A percentile compares a stretch with the other conserved stretches of the same genome.
Conservation (phyloP, 2,113 vertebrate genomes). For the Acanthisitta chloris region DNA sequence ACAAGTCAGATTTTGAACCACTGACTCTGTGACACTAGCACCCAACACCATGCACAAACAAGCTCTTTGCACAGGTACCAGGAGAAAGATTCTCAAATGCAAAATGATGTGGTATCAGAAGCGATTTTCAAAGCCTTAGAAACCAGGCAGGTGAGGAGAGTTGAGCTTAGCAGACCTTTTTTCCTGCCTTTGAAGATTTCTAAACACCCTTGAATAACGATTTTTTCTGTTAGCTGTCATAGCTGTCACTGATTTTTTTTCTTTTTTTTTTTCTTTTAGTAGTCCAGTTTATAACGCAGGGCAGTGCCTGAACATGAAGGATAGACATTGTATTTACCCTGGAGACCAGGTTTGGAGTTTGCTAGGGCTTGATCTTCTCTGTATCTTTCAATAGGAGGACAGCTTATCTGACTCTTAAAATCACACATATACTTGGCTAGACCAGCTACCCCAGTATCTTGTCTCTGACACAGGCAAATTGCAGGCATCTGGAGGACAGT, state of each 20-base stretch:
- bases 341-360: not conserved
- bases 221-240: not conserved
- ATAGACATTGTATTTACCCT: not conserved
- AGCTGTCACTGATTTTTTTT: not conserved
- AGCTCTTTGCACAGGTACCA: not conserved
- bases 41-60: not conserved
- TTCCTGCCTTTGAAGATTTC: not conserved
- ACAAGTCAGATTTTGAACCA: not conserved
- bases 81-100: not conserved
- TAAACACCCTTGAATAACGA: not conserved
- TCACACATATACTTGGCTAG: not conserved
- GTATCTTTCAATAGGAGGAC: not conserved
- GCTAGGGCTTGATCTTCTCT: not conserved
- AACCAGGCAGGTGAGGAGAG: not conserved
- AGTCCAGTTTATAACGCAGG: not conserved
- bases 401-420: not conserved
- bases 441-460: not conserved
- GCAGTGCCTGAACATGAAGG: not conserved
- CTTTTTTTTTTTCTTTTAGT: not conserved
- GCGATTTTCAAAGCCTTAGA: not conserved
- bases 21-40: not conserved
- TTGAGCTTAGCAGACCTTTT: not conserved
- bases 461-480: not conserved
- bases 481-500: not conserved
- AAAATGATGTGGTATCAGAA: not conserved